Base-by-base conservation (phyloP, 2,113 vertebrate genomes). In the Monopterus albus region DNA sequence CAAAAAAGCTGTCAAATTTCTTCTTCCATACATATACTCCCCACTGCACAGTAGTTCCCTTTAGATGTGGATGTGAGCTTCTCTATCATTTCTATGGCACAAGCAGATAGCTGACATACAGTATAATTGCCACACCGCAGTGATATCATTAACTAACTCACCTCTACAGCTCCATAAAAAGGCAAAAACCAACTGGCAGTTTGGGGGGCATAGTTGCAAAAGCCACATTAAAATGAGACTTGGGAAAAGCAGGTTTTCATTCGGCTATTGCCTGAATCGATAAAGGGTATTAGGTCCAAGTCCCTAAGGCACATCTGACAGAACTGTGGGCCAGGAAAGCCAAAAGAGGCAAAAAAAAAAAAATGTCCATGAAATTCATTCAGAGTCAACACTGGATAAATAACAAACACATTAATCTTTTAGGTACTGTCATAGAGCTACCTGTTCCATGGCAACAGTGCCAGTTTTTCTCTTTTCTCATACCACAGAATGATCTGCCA, bases 61-160 rank as follows among this genome's bases (percentile, higher is more conserved):
- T 67, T 59, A 46, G 5, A 57, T 73, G 72, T 67, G 38, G 64
- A 73, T 51, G 38, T 45, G 23, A 68, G 76, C 64, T 61, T 56
- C 53, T 63, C n/a, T n/a, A n/a, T n/a, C 69, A 76, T 72, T 71
- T 79, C 74, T 67, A 78, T 72, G 57, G 83, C 67, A 68, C 43
- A 64, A 61, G 78, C 79, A 83, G 79, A 88, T 89, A 88, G 88
- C 86, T 83, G 67, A 90, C 83, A 83, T 85, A n/a, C n/a, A n/a
- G n/a, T n/a, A 60, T 88, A 85, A 89, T 89, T 83, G 85, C 76
- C 78, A 73, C 79, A 82, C 69, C 75, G 83, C 39, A 78, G 79
- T 69, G 73, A 84, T 85, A 86, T 84, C 78, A 87, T 87, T 87
- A 86, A 87, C 64, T 74, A 80, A 85, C 81, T 81, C 75, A 21